Evolutionary conservation across 2,113 vertebrate genomes (phyloP), one percentile per base, ranked within the genome.

Genomic region (Grallaria varia): DNA sequence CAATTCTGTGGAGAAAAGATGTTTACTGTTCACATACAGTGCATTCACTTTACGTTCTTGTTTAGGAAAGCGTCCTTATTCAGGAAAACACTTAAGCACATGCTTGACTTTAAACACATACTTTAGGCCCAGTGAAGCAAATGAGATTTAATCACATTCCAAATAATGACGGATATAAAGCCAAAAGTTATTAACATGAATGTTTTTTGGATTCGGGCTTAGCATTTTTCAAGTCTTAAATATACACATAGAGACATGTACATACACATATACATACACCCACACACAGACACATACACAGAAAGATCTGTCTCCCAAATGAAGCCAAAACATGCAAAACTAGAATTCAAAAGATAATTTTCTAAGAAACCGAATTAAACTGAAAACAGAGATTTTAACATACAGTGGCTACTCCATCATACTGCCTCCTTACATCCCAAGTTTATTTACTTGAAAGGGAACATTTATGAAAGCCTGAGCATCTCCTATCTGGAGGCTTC

Each of bases 141-240:
- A 53, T 66, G 62, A 83, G 53, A 94, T 93, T 89, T 94, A 89
- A 73, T 89, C 71, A 62, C 14, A 62, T 84, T 85, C 89, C 83
- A 95, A 77, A 89, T 95, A 95, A 93, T 72, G 35, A 86, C 10
- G 60, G 60, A 56, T 95, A 31, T 25, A 95, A 93, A 89, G 86
- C 93, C 88, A 93, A 89, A 86, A 90, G 40, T 89, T 90, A 90
- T 92, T 94, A 94, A 87, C 91, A 75, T n/a, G 3, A 88, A 75
- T 59, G 76, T 24, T 1, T 71, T 78, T 93, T 89, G 79, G 76
- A 95, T 87, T 76, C 8, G 0, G 76, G 72, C 63, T 94, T 52
- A 47, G 64, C 47, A 87, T 91, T 96, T 96, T 96, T 94, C 89
- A 85, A 83, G 23, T 55, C 71, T 95, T 85, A 91, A 84, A 93